Percentiles rank a stretch among this genome's conserved stretches.
Conservation (phyloP, 2,113 vertebrate genomes). For the Platichthys flesus region DNA sequence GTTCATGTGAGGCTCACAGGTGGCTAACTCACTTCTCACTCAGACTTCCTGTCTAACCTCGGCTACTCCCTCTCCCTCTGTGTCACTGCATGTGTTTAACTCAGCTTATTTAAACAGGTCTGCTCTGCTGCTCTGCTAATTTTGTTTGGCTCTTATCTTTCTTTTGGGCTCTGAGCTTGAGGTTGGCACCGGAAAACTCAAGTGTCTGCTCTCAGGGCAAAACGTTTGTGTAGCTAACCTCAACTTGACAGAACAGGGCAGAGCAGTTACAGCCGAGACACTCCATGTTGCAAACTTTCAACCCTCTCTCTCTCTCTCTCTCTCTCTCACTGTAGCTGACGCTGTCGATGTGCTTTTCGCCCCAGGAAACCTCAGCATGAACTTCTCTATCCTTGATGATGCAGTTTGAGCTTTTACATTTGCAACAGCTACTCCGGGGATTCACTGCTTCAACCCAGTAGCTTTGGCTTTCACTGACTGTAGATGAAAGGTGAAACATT, state of each 20-base stretch:
- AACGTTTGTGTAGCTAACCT: conserved; percentile 64
- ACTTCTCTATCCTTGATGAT: conserved; percentile 22
- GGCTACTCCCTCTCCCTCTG: conserved; percentile 32
- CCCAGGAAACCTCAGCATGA: conserved; percentile 4
- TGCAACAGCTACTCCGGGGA: neutral
- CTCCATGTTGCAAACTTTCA: neutral
- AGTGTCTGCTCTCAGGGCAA: conserved; percentile 46
- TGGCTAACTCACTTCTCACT: conserved; percentile 11
- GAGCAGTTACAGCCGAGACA: conserved; percentile 33
- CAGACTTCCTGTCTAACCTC: conserved; percentile 29
- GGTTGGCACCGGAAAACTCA: conserved; percentile 68
- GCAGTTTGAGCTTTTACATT: conserved; percentile 13
- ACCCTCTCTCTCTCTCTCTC: neutral
- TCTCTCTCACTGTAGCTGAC: conserved; percentile 22
- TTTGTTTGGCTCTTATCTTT: conserved; percentile 12
- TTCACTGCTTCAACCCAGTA: neutral
- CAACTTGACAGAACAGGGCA: conserved; percentile 60
- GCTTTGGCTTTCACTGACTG: conserved; percentile 12
- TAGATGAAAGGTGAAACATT: conserved; percentile 15
- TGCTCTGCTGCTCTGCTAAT: conserved; percentile 22
- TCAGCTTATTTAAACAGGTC: conserved; percentile 1
- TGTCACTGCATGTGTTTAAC: neutral
- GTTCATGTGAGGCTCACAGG: conserved; percentile 26
- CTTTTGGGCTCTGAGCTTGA: conserved; percentile 44
- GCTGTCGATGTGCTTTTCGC: conserved; percentile 27